Percentiles rank a stretch among this genome's conserved stretches.
phyloP scores from a whole-genome alignment of 1,140 invertebrate genomes.

The Myzus persicae region DNA sequence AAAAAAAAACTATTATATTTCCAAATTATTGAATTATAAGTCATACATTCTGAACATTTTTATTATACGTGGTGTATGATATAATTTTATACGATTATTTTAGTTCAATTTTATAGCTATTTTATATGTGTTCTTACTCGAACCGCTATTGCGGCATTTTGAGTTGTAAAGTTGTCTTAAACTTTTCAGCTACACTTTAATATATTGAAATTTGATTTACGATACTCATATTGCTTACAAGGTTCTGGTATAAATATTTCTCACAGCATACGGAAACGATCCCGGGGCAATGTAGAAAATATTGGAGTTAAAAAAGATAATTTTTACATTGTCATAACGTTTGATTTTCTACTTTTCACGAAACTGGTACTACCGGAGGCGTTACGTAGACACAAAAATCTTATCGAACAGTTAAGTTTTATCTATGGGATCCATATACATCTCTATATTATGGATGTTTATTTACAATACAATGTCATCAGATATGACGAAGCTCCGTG shows the following conservation, averaged over 20 bases:
- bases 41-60: no score
- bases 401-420: neutral
- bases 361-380: neutral
- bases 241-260: neutral
- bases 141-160: neutral
- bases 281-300: neutral
- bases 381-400: neutral
- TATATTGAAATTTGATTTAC: neutral
- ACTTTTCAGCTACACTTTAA: neutral
- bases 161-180: neutral
- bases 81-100: neutral
- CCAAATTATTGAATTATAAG: no score
- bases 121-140: neutral
- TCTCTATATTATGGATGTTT: neutral
- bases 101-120: neutral
- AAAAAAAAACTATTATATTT: neutral
- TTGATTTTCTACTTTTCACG: neutral
- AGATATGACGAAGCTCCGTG: neutral
- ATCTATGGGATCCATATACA: no score
- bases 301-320: neutral
- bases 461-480: neutral
- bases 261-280: neutral
- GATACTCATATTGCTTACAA: neutral
- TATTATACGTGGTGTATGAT: neutral
- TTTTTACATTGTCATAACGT: neutral